A percentile compares a stretch with the other conserved stretches of the same genome.
phyloP scores from a whole-genome alignment of 2,797 vertebrate genomes.

The Phalloptychus januarius region DNA sequence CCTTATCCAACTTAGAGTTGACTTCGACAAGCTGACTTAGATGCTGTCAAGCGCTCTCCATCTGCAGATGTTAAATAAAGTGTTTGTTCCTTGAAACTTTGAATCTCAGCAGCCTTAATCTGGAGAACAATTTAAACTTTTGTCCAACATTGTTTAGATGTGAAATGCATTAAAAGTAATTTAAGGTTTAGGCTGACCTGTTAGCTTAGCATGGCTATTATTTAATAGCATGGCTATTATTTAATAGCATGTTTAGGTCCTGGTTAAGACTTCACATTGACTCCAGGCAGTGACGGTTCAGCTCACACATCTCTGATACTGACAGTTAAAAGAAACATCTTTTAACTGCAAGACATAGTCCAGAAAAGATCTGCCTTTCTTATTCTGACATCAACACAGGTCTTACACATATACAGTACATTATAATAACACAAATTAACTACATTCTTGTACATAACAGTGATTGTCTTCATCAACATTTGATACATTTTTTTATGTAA shows the following conservation, averaged over 20 bases:
- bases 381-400: too few relatives aligned
- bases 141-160: too few relatives aligned
- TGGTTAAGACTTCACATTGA: not conserved
- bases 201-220: not conserved
- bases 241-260: not conserved
- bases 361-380: too few relatives aligned
- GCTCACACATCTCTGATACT: not conserved
- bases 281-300: not conserved
- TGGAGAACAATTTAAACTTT: too few relatives aligned
- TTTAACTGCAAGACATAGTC: not conserved
- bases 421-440: not conserved
- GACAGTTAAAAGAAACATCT: constrained; percentile 6
- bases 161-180: not conserved
- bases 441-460: not conserved
- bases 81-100: too few relatives aligned
- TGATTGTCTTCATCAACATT: not conserved
- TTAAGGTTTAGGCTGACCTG: not conserved
- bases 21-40: too few relatives aligned
- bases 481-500: not conserved
- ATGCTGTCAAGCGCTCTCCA: too few relatives aligned
- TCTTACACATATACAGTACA: not conserved
- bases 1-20: too few relatives aligned
- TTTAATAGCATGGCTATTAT: not conserved
- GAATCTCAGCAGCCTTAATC: too few relatives aligned
- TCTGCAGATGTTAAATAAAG: too few relatives aligned